phyloP scores from a whole-genome alignment of 2,888 invertebrate genomes.

The Eilema sororculum region DNA sequence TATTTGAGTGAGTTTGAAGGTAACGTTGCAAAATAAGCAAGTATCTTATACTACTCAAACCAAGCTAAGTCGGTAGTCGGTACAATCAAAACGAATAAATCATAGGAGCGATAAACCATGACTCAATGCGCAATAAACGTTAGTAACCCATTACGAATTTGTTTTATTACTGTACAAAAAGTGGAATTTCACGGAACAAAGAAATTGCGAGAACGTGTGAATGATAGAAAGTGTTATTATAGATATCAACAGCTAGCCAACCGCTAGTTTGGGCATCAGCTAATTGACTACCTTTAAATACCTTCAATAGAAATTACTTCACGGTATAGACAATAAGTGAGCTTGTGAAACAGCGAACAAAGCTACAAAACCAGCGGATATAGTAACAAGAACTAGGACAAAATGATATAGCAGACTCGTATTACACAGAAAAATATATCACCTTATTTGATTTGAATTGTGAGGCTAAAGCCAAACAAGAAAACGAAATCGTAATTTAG shows the following conservation, averaged over 20 bases:
- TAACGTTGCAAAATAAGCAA: neutral
- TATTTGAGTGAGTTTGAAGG: neutral
- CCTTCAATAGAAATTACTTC: constrained; percentile 62
- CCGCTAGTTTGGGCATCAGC: constrained; percentile 58
- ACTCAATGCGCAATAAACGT: constrained; percentile 50
- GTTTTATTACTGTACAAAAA: constrained; percentile 52
- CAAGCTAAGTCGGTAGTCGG: constrained; percentile 13
- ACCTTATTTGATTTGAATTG: constrained; percentile 18
- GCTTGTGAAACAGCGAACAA: constrained; percentile 45
- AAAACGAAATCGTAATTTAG: constrained; percentile 25
- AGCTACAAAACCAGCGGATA: constrained; percentile 41
- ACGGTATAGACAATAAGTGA: constrained; percentile 49
- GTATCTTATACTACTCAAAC: neutral
- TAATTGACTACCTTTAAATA: constrained; percentile 75
- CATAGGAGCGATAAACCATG: constrained; percentile 48
- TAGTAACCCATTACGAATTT: constrained; percentile 55
- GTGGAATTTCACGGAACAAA: constrained; percentile 58
- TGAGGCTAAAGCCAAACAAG: constrained; percentile 27
- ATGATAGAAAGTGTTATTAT: constrained; percentile 60
- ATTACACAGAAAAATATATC: constrained; percentile 18
- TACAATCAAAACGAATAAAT: constrained; percentile 39
- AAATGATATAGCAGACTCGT: constrained; percentile 4
- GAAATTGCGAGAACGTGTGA: constrained; percentile 62
- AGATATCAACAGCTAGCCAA: constrained; percentile 59
- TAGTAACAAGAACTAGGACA: neutral